Conservation (phyloP, 2,797 vertebrate genomes). For the Allobates femoralis region DNA sequence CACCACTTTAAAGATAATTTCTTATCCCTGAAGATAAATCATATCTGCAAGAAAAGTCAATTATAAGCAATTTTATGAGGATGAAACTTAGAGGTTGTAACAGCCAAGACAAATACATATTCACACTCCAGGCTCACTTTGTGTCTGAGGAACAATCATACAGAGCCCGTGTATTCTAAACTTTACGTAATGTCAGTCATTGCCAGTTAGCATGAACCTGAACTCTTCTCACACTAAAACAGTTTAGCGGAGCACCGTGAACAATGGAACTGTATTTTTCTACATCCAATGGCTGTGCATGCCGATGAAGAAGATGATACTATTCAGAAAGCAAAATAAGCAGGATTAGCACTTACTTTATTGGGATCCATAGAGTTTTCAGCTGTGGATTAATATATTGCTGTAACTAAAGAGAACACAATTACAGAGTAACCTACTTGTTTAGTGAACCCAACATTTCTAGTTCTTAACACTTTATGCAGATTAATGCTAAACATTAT, state of each 20-base stretch:
- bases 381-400: too few relatives aligned
- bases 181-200: not conserved
- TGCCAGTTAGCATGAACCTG: not conserved
- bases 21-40: too few relatives aligned
- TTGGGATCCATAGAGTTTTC: not conserved
- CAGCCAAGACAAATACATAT: not conserved
- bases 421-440: too few relatives aligned
- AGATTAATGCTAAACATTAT: too few relatives aligned
- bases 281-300: not conserved
- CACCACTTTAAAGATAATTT: too few relatives aligned
- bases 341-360: too few relatives aligned
- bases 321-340: not conserved
- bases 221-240: not conserved
- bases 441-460: too few relatives aligned
- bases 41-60: constrained; percentile 27
- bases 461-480: too few relatives aligned
- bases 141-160: not conserved
- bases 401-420: too few relatives aligned
- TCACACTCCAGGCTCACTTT: not conserved
- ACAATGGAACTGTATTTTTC: not conserved
- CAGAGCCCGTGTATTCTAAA: not conserved
- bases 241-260: not conserved
- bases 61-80: constrained; percentile 1
- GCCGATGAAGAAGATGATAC: too few relatives aligned
- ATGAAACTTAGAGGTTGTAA: not conserved